Conservation (phyloP, 2,888 invertebrate genomes). For the Lochmaea capreae region DNA sequence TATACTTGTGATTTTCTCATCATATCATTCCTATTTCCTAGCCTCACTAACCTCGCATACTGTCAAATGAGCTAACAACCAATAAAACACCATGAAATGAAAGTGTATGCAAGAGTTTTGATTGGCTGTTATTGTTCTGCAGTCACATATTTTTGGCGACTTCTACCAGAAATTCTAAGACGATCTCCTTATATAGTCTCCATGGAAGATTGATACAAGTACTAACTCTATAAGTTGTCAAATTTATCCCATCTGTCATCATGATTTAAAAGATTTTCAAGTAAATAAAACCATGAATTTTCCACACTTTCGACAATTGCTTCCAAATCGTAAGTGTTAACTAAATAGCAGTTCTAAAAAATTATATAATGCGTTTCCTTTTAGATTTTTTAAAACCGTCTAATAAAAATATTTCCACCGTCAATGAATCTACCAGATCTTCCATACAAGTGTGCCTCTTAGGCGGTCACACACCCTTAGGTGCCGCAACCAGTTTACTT, state of each 20-base stretch:
- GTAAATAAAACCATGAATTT: constrained; percentile 41
- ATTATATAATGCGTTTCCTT: background rate
- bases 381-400: constrained; percentile 5
- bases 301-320: constrained; percentile 20
- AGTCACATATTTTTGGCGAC: no score
- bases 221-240: no score
- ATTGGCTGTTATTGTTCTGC: no score
- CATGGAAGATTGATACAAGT: no score
- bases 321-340: background rate
- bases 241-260: constrained; percentile 19
- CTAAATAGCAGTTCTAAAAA: background rate
- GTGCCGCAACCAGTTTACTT: constrained; percentile 67
- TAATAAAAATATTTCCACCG: constrained; percentile 15
- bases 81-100: no score
- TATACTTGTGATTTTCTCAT: no score
- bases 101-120: no score
- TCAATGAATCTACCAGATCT: constrained; percentile 18
- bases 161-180: no score
- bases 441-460: constrained; percentile 62
- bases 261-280: constrained; percentile 37
- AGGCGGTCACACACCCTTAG: constrained; percentile 68
- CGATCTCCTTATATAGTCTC: no score
- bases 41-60: no score
- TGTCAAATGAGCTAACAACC: no score
- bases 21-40: no score